These are phyloP conservation scores for Zapornia atra DNA, from an alignment of 2,113 vertebrate species.

Conservation along the genomic window DNA sequence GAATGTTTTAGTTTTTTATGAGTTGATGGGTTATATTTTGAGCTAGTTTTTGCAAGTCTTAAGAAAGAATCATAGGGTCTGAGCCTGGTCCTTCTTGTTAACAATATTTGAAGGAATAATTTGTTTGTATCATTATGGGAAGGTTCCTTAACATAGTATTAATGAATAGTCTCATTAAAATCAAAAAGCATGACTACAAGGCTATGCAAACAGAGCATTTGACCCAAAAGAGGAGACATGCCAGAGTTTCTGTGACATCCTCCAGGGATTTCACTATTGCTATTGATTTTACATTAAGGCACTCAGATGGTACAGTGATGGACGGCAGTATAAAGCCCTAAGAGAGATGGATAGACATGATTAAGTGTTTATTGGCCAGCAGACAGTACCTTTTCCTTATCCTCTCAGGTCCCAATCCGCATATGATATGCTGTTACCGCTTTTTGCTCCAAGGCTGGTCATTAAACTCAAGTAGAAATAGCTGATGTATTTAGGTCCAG, in stretches of 20 bases:
- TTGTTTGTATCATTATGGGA: neutral
- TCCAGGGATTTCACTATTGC: neutral
- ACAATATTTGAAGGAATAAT: neutral
- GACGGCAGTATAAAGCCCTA: conserved; percentile 16
- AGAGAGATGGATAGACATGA: conserved; percentile 51
- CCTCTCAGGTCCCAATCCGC: conserved; percentile 36
- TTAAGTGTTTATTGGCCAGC: conserved; percentile 52
- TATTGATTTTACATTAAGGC: conserved; percentile 40
- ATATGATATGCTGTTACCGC: conserved; percentile 21
- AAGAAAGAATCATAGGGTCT: neutral
- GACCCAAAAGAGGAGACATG: neutral
- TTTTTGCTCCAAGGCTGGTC: conserved; percentile 49
- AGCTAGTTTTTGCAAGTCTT: neutral
- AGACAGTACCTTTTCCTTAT: conserved; percentile 47
- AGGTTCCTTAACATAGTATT: neutral
- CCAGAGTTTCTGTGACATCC: neutral
- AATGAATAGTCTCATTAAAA: neutral
- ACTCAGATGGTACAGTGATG: conserved; percentile 2
- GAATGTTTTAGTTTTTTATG: neutral
- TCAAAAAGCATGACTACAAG: neutral
- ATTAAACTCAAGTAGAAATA: conserved; percentile 44
- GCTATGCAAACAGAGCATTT: neutral
- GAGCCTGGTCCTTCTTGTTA: neutral
- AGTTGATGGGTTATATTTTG: neutral
- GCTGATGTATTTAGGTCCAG: conserved; percentile 41